Percentiles rank a stretch among this genome's conserved stretches.
Evolutionary conservation across 2,888 invertebrate species (phyloP).

Genomic region (Aporophyla lueneburgensis): DNA sequence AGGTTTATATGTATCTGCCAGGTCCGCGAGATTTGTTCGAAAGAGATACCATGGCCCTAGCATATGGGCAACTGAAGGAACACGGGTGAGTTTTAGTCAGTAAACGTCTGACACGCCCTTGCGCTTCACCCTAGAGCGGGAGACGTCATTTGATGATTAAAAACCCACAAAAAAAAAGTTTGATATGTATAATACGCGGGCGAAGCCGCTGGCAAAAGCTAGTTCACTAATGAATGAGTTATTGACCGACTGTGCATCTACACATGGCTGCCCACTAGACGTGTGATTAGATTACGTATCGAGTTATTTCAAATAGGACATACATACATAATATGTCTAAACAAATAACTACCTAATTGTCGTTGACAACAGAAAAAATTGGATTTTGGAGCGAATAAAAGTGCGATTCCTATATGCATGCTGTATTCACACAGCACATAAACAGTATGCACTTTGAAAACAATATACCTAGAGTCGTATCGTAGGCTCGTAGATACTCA

Average conservation of each 20-base stretch:
- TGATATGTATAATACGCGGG: too few species aligned
- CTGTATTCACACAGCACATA: background rate
- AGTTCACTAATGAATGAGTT: background rate
- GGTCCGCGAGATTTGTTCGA: too few species aligned
- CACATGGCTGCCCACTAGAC: background rate
- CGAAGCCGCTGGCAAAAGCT: too few species aligned
- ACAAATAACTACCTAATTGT: background rate
- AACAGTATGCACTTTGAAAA: background rate
- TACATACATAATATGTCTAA: background rate
- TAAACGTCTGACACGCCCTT: too few species aligned
- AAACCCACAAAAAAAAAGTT: too few species aligned
- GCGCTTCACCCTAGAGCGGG: too few species aligned
- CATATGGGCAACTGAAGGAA: too few species aligned
- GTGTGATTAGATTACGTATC: background rate
- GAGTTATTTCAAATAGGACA: background rate
- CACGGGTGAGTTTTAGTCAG: too few species aligned
- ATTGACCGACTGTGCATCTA: background rate
- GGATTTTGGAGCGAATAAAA: background rate
- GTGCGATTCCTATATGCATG: background rate
- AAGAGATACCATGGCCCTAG: too few species aligned
- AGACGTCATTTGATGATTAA: too few species aligned
- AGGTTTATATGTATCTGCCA: too few species aligned
- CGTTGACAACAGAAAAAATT: background rate
- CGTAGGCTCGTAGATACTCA: too few species aligned
- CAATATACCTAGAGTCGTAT: background rate